phyloP scores from a whole-genome alignment of 2,113 vertebrate genomes.

The Mustelus asterias region DNA sequence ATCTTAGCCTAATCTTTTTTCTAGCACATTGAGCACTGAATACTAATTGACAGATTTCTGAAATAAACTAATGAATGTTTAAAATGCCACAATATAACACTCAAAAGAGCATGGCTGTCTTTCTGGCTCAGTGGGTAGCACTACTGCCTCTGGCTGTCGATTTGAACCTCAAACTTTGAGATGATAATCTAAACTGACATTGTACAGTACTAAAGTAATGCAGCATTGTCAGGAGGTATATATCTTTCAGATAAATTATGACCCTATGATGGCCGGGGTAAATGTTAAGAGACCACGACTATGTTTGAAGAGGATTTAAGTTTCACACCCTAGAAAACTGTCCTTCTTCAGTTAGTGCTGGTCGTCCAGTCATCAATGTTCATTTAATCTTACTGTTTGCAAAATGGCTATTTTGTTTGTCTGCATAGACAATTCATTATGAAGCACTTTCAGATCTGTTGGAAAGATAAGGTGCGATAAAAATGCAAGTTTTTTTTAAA shows the following conservation, averaged over 20 bases:
- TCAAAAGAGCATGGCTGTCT: background rate
- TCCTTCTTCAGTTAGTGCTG: background rate
- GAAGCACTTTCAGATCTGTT: background rate
- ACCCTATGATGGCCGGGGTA: background rate
- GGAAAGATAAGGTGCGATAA: background rate
- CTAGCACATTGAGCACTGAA: background rate
- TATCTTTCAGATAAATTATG: background rate
- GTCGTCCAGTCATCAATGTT: background rate
- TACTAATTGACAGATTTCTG: background rate
- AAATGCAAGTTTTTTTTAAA: background rate
- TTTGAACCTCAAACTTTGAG: background rate
- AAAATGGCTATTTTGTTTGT: background rate
- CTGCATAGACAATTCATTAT: background rate
- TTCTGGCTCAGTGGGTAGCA: background rate
- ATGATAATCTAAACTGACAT: background rate
- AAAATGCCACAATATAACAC: background rate
- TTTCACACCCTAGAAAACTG: background rate
- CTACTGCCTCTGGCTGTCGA: background rate
- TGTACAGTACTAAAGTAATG: too few species aligned
- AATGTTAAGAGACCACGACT: background rate
- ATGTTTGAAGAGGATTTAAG: background rate
- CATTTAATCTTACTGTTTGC: background rate
- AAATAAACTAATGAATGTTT: background rate
- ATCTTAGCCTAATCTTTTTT: constrained; percentile 11
- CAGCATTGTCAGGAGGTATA: background rate